Base-by-base conservation (phyloP, 2,888 invertebrate species). In the Masnerella sp. region DNA sequence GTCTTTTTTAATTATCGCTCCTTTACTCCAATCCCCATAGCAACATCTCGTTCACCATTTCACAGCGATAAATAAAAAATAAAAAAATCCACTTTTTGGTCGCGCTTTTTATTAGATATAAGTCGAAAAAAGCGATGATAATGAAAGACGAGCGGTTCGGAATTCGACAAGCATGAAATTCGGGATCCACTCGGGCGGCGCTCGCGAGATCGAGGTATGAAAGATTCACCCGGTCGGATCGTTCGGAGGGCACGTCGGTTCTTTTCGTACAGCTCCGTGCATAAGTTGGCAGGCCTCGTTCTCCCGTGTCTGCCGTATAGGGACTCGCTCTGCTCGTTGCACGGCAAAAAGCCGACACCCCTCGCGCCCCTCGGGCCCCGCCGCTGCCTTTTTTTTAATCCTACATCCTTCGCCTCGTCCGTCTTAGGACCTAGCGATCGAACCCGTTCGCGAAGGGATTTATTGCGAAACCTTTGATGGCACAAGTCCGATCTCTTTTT, bases 321-420 rank as follows among this genome's bases (percentile, higher is more conserved):
- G 80, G 80, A 82, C 79, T 78, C 78, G 77, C 78, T 76, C 78
- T 80, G 82, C 73, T 79, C 76, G 79, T 78, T 76, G 74, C 70
- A 51, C 72, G 56, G 77, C 81, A 81, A 83, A 80, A 83, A 82
- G 77, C 62, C 79, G 78, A 82, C 28, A 34, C 28, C 36, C 30
- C 11, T 42, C 15, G 30, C 49, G 40, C 49, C 34, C n/a, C 25
- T 11, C 40, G 17, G 28, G 8, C 32, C 30, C 78, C 78, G 80
- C 62, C 56, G 64, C 65, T 51, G 72, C 15, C 14, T 61, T 47
- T 42, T 49, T 59, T 67, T 56, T 75, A 38, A 62, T 40, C 62
- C 32, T 45, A 62, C 75, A 62, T 68, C 67, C 61, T 75, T 62
- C 52, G 43, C 59, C 25, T 70, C 51, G 58, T 67, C 64, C 70